Evolutionary conservation across 2,797 vertebrate species (phyloP), one percentile per base, ranked within the genome.

Genomic region (Poecilia velifera): DNA sequence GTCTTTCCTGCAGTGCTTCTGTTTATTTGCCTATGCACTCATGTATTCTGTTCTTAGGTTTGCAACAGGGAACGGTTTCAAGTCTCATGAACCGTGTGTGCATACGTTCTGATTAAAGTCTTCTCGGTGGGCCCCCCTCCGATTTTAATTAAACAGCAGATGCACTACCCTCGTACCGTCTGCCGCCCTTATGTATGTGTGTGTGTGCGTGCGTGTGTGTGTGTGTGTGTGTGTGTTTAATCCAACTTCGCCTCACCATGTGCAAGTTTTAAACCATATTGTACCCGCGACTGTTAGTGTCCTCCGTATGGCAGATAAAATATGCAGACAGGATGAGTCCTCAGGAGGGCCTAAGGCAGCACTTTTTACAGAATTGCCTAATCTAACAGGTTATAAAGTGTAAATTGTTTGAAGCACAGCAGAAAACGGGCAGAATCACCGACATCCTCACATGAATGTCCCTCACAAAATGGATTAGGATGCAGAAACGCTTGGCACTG

Each of bases 71-170:
- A 62, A 36, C 77, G 53, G 57, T 73, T 81, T 74, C 76, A 64
- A 73, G 73, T 77, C 57, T 81, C 49, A 16, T 77, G 46, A 76
- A 68, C 73, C 62, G 34, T 68, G 72, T 51, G 41, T 68, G 53
- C 43, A 39, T 45, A 51, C 68, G 84, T 91, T 89, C 83, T 81
- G 76, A 92, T 91, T 88, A 85, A 90, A 88, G 76, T 81, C 86
- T 73, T 83, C 84, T 91, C 90, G 82, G 82, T 83, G 91, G 90
- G 85, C 86, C 85, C 89, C 87, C 31, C 81, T 84, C 77, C 87
- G 81, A 87, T 89, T 92, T 92, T 93, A 94, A 92, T 94, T 93
- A 92, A 91, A 86, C 82, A 92, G 86, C 87, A 93, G 87, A 93
- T 93, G 90, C 88, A 91, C 91, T 84, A 66, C 83, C 86, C 88